Conservation (phyloP, 2,113 vertebrate genomes). For the Caranx melampygus region DNA sequence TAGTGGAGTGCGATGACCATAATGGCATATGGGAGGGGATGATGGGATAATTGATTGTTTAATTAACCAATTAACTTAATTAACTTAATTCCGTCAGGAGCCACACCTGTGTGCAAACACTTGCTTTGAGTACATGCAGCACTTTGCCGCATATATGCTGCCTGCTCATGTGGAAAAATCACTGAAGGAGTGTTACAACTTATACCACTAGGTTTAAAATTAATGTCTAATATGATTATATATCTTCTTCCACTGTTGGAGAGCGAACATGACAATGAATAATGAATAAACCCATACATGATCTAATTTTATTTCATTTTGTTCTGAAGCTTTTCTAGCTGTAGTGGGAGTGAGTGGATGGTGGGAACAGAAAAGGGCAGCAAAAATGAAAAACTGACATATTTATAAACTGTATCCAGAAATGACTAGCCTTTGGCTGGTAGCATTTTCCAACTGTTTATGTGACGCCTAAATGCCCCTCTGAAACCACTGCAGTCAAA, state of each 20-base stretch:
- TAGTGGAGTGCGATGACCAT: conserved; percentile 51
- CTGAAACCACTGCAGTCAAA: conserved; percentile 24
- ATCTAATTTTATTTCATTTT: background rate
- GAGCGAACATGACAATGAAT: background rate
- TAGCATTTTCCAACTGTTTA: conserved; percentile 25
- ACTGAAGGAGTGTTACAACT: conserved; percentile 27
- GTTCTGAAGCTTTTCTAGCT: background rate
- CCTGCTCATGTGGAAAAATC: conserved; percentile 23
- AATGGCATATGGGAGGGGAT: conserved; percentile 54
- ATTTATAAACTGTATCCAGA: conserved; percentile 10
- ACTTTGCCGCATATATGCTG: conserved; percentile 13
- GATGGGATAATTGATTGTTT: conserved; percentile 76
- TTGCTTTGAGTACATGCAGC: conserved; percentile 46
- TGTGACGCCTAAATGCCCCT: conserved; percentile 25
- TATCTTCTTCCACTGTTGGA: background rate
- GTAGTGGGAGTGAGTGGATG: background rate
- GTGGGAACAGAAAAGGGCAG: background rate
- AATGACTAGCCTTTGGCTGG: conserved; percentile 20
- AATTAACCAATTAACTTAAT: conserved; percentile 73
- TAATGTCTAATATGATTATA: conserved; percentile 8
- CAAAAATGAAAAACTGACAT: background rate
- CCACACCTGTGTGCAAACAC: conserved; percentile 71
- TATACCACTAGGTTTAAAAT: conserved; percentile 13
- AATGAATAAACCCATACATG: background rate
- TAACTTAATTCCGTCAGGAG: conserved; percentile 61